Evolutionary conservation across 1,140 invertebrate genomes (phyloP).

Genomic region (Druon quercuslanigerum): DNA sequence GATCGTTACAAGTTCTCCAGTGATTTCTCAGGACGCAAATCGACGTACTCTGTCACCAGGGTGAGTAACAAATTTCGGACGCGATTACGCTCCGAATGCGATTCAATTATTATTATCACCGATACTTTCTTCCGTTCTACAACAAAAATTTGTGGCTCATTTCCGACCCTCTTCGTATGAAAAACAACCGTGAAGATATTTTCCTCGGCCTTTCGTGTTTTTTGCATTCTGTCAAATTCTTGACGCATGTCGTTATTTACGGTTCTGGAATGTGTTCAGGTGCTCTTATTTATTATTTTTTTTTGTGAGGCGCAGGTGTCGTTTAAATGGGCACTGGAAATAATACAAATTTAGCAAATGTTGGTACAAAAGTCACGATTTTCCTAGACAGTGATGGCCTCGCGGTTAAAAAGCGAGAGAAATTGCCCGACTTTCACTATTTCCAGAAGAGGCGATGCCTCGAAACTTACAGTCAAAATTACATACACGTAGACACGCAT

Average conservation of each 20-base stretch:
- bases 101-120: slow-evolving; percentile 15
- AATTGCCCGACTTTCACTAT: slow-evolving; percentile 28
- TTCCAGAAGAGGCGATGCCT: slow-evolving; percentile 26
- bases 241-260: not conserved
- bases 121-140: not conserved
- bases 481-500: slow-evolving; percentile 1
- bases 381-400: slow-evolving; percentile 12
- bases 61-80: slow-evolving; percentile 23
- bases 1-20: slow-evolving; percentile 38
- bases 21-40: slow-evolving; percentile 33
- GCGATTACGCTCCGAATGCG: slow-evolving; percentile 17
- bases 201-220: not conserved
- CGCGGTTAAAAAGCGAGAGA: slow-evolving; percentile 18
- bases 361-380: not conserved
- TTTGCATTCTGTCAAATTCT: not conserved
- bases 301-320: not conserved
- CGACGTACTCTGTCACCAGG: not conserved
- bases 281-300: not conserved
- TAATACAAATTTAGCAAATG: not conserved
- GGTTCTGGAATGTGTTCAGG: not conserved
- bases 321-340: not conserved
- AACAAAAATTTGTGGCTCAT: not conserved
- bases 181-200: not conserved
- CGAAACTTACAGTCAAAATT: slow-evolving; percentile 29
- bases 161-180: not conserved